A percentile compares a stretch with the other conserved stretches of the same genome.
Evolutionary conservation across 2,797 vertebrate species (phyloP).

Genomic region (Coregonus sp.): DNA sequence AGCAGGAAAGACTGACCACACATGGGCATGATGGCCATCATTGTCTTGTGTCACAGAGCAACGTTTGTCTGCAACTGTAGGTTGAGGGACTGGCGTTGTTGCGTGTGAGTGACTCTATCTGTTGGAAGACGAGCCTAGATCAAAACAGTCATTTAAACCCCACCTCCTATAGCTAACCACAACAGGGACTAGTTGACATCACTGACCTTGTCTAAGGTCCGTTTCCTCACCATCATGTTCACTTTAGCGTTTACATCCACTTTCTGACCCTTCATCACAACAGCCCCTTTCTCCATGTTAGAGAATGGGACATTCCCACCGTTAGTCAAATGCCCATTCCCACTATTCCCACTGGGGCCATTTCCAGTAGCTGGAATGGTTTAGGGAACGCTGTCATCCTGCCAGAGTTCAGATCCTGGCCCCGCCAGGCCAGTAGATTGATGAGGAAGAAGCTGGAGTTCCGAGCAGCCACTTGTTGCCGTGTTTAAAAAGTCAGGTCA

Average conservation of each 20-base stretch:
- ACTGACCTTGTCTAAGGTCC: background rate
- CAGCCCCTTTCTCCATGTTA: background rate
- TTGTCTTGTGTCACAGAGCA: no score
- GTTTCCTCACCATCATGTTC: background rate
- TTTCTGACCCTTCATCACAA: background rate
- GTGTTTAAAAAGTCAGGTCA: background rate
- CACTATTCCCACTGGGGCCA: background rate
- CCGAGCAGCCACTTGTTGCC: background rate
- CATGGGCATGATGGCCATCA: background rate
- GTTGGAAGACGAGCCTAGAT: no score
- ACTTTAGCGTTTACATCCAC: background rate
- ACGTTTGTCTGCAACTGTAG: no score
- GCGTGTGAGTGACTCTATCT: no score
- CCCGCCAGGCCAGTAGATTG: conserved; percentile 8
- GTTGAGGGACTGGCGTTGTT: no score
- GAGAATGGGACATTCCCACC: background rate
- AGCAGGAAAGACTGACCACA: background rate
- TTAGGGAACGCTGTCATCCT: background rate
- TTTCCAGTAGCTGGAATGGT: background rate
- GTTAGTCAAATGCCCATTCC: background rate
- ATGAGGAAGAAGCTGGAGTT: conserved; percentile 6
- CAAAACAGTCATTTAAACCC: background rate
- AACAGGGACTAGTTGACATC: background rate
- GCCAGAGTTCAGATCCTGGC: background rate
- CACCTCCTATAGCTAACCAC: background rate